Conservation (phyloP, 2,888 invertebrate species). For the Hemaris fuciformis region DNA sequence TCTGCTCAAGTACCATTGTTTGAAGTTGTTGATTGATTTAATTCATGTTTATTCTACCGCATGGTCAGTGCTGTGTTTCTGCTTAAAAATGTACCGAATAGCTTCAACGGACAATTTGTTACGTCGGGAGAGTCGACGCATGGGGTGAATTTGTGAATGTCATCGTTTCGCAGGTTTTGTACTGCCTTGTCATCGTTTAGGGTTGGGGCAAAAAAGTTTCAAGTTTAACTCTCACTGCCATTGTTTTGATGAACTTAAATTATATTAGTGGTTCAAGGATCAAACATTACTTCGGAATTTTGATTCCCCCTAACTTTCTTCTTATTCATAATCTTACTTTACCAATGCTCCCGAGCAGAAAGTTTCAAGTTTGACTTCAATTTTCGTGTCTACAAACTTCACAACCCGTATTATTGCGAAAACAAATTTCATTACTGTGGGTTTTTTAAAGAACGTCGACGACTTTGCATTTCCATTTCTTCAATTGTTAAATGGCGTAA, state of each 20-base stretch:
- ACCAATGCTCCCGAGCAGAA: background rate
- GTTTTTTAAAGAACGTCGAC: conserved; percentile 43
- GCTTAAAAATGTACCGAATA: background rate
- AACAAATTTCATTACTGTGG: conserved; percentile 51
- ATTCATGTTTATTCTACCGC: background rate
- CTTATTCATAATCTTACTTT: conserved; percentile 1
- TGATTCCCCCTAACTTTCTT: background rate
- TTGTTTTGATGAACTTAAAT: background rate
- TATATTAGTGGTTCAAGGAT: background rate
- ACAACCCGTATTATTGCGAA: conserved; percentile 33
- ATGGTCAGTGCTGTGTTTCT: background rate
- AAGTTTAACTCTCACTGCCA: background rate
- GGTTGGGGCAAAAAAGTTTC: conserved; percentile 19
- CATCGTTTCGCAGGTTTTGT: conserved; percentile 42
- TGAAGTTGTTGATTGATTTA: background rate
- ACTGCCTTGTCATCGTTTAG: conserved; percentile 36
- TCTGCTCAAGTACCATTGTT: background rate
- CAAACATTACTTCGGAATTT: conserved; percentile 1
- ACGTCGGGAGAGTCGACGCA: background rate
- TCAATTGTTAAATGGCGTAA: conserved; percentile 22
- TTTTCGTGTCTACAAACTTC: conserved; percentile 8
- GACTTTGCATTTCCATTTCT: conserved; percentile 34
- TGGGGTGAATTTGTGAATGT: conserved; percentile 49
- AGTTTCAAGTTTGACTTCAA: conserved; percentile 10
- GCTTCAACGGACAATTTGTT: background rate